A percentile compares a stretch with the other conserved stretches of the same genome.
phyloP scores from a whole-genome alignment of 2,113 vertebrate genomes.

The Ifrita kowaldi region DNA sequence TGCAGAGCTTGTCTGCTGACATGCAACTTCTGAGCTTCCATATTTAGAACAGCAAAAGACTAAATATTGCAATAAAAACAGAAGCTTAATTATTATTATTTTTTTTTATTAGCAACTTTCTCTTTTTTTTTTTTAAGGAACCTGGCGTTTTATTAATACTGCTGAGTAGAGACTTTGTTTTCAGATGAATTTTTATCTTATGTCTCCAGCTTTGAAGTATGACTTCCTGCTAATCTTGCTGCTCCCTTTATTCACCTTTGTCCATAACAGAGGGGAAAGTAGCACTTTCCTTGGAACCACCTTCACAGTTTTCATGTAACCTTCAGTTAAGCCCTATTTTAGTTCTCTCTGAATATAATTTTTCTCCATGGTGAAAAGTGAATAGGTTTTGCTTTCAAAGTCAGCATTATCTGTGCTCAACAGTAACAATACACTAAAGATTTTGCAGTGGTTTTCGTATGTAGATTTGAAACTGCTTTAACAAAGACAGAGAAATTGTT shows the following conservation, averaged over 20 bases:
- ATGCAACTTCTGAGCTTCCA: neutral
- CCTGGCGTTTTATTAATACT: neutral
- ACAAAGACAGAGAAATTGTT: neutral
- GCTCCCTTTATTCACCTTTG: neutral
- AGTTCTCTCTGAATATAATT: neutral
- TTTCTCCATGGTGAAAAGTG: neutral
- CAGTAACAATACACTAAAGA: conserved; percentile 36
- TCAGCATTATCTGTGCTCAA: neutral
- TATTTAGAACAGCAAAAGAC: neutral
- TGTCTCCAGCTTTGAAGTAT: neutral
- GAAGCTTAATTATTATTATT: neutral
- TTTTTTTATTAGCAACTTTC: neutral
- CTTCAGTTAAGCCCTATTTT: neutral
- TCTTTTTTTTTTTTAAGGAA: neutral
- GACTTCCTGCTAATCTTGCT: neutral
- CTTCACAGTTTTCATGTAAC: neutral
- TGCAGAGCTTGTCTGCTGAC: neutral
- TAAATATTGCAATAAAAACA: neutral
- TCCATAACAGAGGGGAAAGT: neutral
- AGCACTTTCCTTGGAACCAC: neutral
- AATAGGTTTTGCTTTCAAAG: neutral
- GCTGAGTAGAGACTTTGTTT: neutral
- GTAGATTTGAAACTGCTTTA: neutral
- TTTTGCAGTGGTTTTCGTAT: conserved; percentile 38
- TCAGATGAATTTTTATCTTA: neutral